Conservation (phyloP, 2,797 vertebrate genomes). For the Toxotes lorentzi region DNA sequence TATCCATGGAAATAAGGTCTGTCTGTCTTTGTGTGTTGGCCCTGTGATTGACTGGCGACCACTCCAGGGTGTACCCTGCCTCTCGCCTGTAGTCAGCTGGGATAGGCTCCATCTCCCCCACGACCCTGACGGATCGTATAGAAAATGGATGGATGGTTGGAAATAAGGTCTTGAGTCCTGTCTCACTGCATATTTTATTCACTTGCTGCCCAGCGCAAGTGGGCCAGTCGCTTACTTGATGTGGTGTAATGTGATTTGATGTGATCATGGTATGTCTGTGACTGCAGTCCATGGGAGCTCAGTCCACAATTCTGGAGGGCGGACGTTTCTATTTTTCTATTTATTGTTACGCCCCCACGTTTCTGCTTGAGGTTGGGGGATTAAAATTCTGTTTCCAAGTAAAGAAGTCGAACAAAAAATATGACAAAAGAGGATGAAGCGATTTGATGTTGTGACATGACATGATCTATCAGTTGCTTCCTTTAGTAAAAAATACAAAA, state of each 20-base stretch:
- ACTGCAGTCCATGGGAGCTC: neutral
- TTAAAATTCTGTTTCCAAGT: too few species aligned
- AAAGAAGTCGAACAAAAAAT: neutral
- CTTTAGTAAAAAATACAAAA: neutral
- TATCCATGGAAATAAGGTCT: neutral
- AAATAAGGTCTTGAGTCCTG: neutral
- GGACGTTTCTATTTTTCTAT: neutral
- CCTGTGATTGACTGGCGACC: too few species aligned
- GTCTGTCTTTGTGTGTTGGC: too few species aligned
- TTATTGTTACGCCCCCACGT: too few species aligned
- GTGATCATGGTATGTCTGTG: neutral
- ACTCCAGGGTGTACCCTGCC: too few species aligned
- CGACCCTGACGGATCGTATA: too few species aligned
- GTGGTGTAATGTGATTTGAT: constrained; percentile 7
- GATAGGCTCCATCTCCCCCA: too few species aligned
- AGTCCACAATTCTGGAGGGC: neutral
- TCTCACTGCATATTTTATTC: constrained; percentile 6
- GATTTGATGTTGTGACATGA: neutral
- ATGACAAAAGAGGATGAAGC: neutral
- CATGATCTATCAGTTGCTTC: too few species aligned
- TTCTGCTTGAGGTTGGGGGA: too few species aligned
- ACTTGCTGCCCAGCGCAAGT: neutral
- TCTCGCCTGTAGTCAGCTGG: too few species aligned
- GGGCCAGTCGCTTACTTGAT: neutral
- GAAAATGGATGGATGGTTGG: too few species aligned